Evolutionary conservation across 2,113 vertebrate species (phyloP).

Genomic region (Sisor rabdophorus): DNA sequence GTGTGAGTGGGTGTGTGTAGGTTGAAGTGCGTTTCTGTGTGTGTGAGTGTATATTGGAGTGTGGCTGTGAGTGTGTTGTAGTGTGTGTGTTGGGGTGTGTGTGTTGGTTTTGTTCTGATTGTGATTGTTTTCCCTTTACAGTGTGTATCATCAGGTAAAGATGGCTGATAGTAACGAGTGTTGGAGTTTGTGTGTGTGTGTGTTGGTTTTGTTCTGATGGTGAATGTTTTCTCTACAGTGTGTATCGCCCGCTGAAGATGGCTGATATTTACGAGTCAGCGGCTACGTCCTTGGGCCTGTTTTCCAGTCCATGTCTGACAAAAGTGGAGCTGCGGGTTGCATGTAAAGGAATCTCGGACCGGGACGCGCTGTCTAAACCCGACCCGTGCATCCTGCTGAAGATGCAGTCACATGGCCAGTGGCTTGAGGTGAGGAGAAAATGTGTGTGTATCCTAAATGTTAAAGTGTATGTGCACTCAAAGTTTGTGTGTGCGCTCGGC

Average conservation of each 20-base stretch:
- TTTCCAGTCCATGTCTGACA: slow-evolving; percentile 88
- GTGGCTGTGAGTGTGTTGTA: too few relatives aligned
- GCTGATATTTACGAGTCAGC: slow-evolving; percentile 95
- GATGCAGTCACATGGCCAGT: slow-evolving; percentile 93
- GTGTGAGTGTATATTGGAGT: too few relatives aligned
- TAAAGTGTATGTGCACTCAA: too few relatives aligned
- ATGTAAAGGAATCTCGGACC: slow-evolving; percentile 89
- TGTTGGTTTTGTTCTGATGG: background rate
- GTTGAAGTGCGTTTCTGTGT: too few relatives aligned
- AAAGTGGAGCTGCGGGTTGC: slow-evolving; percentile 92
- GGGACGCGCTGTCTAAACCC: slow-evolving; percentile 90
- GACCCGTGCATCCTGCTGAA: slow-evolving; percentile 94
- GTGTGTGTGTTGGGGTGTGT: too few relatives aligned
- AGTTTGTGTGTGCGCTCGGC: too few relatives aligned
- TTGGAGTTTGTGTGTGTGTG: background rate
- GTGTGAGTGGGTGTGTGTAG: too few relatives aligned
- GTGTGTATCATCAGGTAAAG: too few relatives aligned
- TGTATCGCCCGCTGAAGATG: slow-evolving; percentile 71
- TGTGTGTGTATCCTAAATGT: too few relatives aligned
- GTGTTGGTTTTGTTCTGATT: too few relatives aligned
- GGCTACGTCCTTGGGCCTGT: slow-evolving; percentile 88
- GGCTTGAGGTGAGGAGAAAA: slow-evolving; percentile 84
- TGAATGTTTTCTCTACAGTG: background rate
- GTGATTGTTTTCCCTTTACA: too few relatives aligned
- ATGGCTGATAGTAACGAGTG: background rate